Base-by-base conservation (phyloP, 1,140 invertebrate genomes). In the Prorops nasuta region DNA sequence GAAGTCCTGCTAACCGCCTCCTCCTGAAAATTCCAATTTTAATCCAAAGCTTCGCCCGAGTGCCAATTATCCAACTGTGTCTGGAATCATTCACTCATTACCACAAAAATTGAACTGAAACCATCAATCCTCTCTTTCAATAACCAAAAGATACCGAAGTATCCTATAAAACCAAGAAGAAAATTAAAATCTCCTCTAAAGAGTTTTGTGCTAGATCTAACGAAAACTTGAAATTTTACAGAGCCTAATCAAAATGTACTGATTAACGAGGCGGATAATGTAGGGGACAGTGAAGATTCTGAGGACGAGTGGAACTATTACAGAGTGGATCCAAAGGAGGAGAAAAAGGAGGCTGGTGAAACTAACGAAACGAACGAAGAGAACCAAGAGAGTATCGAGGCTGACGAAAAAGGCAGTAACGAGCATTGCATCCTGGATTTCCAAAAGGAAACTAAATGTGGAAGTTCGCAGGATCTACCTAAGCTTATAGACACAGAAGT, bases 241-340 rank as follows among this genome's bases (percentile, higher is more conserved):
- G 74, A 71, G 54, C 42, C 63, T 48, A 55, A 55, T 56, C 64
- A 72, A 51, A 57, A 71, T 67, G 67, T 46, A 51, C 46, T 69
- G 53, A 62, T 69, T 15, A 45, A 60, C 20, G 74, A 74, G 66
- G 78, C 81, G 71, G 84, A 86, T 78, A 86, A 86, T 84, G 83
- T 85, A 84, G 85, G 76, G 57, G 86, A 88, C 68, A 88, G 86
- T 58, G 85, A 86, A 49, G 86, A 87, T 56, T 86, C 84, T 55
- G 86, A 87, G 72, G 86, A 88, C 84, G 86, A 87, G 83, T 88
- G 86, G 86, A 86, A 87, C 69, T 88, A 86, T 64, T 84, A 81
- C 65, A 84, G 83, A 62, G 81, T 83, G 49, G 83, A 84, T 55
- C 78, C 81, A 47, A 80, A 82, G 39, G 74, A 73, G 47, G 57